Conservation (phyloP, 2,888 invertebrate genomes). For the Latrodectus elegans region DNA sequence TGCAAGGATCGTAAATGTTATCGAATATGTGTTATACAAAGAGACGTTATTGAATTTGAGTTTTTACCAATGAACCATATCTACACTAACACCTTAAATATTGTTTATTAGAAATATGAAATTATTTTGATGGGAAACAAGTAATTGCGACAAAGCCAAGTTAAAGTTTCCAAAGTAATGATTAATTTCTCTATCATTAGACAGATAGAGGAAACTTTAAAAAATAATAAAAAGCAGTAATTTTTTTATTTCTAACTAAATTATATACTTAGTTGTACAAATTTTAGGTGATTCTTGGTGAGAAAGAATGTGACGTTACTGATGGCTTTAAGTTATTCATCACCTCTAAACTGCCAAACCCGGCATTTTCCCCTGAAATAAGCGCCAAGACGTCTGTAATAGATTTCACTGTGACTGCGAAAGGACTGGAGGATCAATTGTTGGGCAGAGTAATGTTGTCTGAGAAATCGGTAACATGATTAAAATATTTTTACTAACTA, state of each 20-base stretch:
- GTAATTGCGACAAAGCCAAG: too few relatives aligned
- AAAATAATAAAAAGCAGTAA: not conserved
- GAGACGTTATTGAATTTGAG: too few relatives aligned
- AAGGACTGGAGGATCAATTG: conserved; percentile 95
- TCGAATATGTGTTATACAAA: too few relatives aligned
- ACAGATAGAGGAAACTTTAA: not conserved
- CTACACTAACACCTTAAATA: too few relatives aligned
- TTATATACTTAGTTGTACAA: not conserved
- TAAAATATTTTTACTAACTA: too few relatives aligned
- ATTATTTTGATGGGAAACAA: too few relatives aligned
- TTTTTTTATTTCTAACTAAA: not conserved
- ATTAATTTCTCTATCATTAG: too few relatives aligned
- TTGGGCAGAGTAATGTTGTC: conserved; percentile 93
- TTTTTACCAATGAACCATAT: too few relatives aligned
- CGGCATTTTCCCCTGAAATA: conserved; percentile 96
- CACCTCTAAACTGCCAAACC: conserved; percentile 96
- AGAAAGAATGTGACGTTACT: conserved; percentile 97
- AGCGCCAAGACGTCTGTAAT: conserved; percentile 97
- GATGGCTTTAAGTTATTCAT: conserved; percentile 96
- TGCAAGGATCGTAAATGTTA: too few relatives aligned
- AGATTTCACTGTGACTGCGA: conserved; percentile 97
- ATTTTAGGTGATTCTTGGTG: conserved; percentile 85
- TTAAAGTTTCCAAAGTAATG: too few relatives aligned
- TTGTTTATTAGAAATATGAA: too few relatives aligned
- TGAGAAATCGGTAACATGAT: conserved; percentile 81